phyloP scores from a whole-genome alignment of 2,888 invertebrate species.

The Rhingia campestris region DNA sequence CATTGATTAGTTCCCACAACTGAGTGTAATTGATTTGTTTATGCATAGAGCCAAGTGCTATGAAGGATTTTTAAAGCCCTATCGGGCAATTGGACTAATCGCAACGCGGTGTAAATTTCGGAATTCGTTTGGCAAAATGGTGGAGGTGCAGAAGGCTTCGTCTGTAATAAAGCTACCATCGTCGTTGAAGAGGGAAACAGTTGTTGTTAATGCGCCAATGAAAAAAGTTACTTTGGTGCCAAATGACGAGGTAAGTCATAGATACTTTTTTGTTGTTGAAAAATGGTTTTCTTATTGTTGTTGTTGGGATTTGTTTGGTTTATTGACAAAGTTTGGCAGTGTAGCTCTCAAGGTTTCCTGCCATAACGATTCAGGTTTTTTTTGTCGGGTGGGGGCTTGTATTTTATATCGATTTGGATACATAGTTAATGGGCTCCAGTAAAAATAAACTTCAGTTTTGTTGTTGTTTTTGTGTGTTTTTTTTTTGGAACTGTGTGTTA shows the following conservation, averaged over 20 bases:
- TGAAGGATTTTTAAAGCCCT: slow-evolving; percentile 17
- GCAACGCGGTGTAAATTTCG: slow-evolving; percentile 18
- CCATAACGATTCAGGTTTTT: background rate
- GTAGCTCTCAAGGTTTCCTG: background rate
- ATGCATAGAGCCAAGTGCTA: slow-evolving; percentile 35
- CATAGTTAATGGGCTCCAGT: background rate
- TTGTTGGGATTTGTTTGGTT: background rate
- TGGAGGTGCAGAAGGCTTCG: slow-evolving; percentile 82
- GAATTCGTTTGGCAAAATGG: slow-evolving; percentile 76
- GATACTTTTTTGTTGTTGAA: slow-evolving; percentile 26
- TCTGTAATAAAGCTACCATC: slow-evolving; percentile 81
- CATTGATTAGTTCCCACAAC: slow-evolving; percentile 47
- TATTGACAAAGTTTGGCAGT: slow-evolving; percentile 13
- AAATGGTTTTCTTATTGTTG: slow-evolving; percentile 16
- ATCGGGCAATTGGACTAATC: slow-evolving; percentile 5
- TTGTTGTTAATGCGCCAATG: slow-evolving; percentile 82
- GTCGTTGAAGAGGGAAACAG: slow-evolving; percentile 82
- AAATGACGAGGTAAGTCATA: slow-evolving; percentile 82
- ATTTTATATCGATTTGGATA: slow-evolving; percentile 32
- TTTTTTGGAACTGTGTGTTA: slow-evolving; percentile 43
- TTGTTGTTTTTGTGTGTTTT: background rate
- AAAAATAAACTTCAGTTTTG: background rate
- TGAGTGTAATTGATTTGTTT: slow-evolving; percentile 50
- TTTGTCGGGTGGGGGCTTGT: background rate
- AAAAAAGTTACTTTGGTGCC: slow-evolving; percentile 82